A percentile compares a stretch with the other conserved stretches of the same genome.
Conservation (phyloP, 2,888 invertebrate genomes). For the Perithous albicinctus region DNA sequence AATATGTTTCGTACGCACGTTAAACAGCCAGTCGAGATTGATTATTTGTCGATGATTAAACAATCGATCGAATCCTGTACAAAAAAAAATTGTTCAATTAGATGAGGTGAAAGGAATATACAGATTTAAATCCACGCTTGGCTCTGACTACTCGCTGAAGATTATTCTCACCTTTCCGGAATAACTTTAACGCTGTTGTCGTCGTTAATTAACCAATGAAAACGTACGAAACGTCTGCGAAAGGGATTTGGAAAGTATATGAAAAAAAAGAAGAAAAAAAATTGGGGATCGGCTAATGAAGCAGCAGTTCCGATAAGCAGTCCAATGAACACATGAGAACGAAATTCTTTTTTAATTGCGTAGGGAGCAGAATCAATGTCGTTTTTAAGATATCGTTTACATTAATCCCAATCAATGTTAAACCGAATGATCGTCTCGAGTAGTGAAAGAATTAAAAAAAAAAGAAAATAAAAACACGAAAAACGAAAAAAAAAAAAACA, state of each 20-base stretch:
- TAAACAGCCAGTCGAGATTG: conserved; percentile 10
- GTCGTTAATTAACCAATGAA: background rate
- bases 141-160: conserved; percentile 1
- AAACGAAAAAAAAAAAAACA: conserved; percentile 58
- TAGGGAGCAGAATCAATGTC: conserved; percentile 73
- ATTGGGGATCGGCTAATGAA: background rate
- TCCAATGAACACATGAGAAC: background rate
- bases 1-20: conserved; percentile 18
- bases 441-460: conserved; percentile 69
- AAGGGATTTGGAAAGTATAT: conserved; percentile 10
- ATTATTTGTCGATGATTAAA: conserved; percentile 31
- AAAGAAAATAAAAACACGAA: conserved; percentile 55
- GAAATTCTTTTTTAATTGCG: conserved; percentile 47
- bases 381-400: conserved; percentile 71
- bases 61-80: conserved; percentile 29
- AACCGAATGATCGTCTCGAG: conserved; percentile 70
- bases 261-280: background rate
- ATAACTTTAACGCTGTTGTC: background rate
- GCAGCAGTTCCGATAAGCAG: conserved; percentile 12
- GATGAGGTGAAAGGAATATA: background rate
- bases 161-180: background rate
- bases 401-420: conserved; percentile 72
- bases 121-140: conserved; percentile 1
- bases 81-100: conserved; percentile 3
- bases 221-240: background rate